Evolutionary conservation across 2,797 vertebrate genomes (phyloP).

Genomic region (Sebastes nivosus): DNA sequence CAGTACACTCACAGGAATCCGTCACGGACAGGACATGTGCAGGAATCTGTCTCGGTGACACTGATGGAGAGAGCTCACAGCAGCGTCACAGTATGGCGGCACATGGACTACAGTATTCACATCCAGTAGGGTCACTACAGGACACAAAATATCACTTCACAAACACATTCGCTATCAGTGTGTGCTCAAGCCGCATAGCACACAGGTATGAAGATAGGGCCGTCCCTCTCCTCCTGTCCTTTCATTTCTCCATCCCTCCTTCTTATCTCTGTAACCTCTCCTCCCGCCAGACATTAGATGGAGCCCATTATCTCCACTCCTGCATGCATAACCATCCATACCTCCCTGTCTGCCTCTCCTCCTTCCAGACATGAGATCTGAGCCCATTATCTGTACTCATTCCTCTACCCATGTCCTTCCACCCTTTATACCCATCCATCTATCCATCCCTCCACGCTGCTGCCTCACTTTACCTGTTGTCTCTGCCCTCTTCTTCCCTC

Average conservation of each 20-base stretch:
- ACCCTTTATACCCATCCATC: slow-evolving; percentile 22
- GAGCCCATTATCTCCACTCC: slow-evolving; percentile 60
- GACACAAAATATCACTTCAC: neutral
- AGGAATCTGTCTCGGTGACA: slow-evolving; percentile 38
- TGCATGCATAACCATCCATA: slow-evolving; percentile 31
- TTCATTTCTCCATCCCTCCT: slow-evolving; percentile 39
- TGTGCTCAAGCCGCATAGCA: neutral
- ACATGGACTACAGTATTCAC: neutral
- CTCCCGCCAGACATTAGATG: slow-evolving; percentile 57
- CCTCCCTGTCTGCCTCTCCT: slow-evolving; percentile 30
- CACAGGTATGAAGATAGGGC: slow-evolving; percentile 21
- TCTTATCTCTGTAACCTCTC: slow-evolving; percentile 56
- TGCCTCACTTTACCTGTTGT: slow-evolving; percentile 52
- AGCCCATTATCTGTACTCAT: slow-evolving; percentile 55
- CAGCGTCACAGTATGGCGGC: neutral
- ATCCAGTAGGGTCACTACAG: neutral
- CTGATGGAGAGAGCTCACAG: slow-evolving; percentile 28
- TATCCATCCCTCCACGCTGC: slow-evolving; percentile 26
- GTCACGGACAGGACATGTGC: slow-evolving; percentile 41
- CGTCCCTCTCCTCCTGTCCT: slow-evolving; percentile 4
- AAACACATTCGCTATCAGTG: slow-evolving; percentile 6
- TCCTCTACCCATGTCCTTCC: slow-evolving; percentile 24
- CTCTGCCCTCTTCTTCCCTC: slow-evolving; percentile 19
- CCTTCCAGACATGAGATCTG: slow-evolving; percentile 53
- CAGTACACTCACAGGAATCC: slow-evolving; percentile 49